Base-by-base conservation (phyloP, 2,797 vertebrate genomes). In the Bradypodion pumilum region DNA sequence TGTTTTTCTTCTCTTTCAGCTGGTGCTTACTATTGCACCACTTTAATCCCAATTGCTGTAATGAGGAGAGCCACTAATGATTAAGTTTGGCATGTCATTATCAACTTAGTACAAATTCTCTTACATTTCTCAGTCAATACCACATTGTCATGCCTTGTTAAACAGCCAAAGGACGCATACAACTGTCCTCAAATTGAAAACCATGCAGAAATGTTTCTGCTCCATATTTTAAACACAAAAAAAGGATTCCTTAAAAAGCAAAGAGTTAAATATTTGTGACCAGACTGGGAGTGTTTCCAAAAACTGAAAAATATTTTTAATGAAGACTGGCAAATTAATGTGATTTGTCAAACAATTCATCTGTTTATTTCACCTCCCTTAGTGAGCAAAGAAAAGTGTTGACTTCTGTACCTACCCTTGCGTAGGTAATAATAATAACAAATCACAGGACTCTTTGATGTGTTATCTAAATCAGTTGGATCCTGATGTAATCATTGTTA, bases 211-310 rank as follows among this genome's bases (percentile, higher is more conserved):
- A 75, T 79, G 76, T 92, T 94, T 94, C 89, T 91, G 93, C 87
- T 93, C 90, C 82, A 89, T 80, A 94, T 91, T 93, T 84, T 93
- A 89, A 92, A 91, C 82, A 92, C 89, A 94, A 93, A 93, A 91
- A 82, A 69, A 44, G 2, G 72, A 15, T 73, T 85, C 59, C 84
- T 92, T 32, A 1, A 60, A 84, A 89, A 19, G 23, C 12, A 87
- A 87, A 65, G 12, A 87, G 87, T 27, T 9, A 25, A 78, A 29
- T 2, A 3, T 15, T 49, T 85, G 62, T 80, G 40, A 78, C 74
- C 6, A 82, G 80, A 81, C 44, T 15, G 59, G 87, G 7, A 9
- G 6, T 74, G 77, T 88, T 74, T 62, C 32, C 4, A 16, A 7
- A 2, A 1, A 25, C 29, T 81, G 37, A 27, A 82, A 8, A 72